A percentile compares a stretch with the other conserved stretches of the same genome.
Evolutionary conservation across 1,140 invertebrate species (phyloP).

Genomic region (Drosophila sturtevanti): DNA sequence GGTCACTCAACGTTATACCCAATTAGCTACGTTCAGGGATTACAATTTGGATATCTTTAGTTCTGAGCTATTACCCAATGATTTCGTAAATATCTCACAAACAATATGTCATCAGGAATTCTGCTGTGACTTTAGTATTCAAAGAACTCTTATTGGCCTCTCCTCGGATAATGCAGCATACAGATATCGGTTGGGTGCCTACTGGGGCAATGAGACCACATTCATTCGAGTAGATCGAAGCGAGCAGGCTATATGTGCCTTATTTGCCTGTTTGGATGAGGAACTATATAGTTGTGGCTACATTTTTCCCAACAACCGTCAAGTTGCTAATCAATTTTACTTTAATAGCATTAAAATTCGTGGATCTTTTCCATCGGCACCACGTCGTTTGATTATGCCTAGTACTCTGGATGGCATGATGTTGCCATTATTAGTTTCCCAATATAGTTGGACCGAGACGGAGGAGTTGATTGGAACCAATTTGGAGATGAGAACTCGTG

Average conservation of each 20-base stretch:
- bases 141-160: conserved; percentile 5
- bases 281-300: conserved; percentile 66
- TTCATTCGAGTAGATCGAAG: conserved; percentile 68
- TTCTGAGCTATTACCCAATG: conserved; percentile 30
- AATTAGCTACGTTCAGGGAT: conserved; percentile 55
- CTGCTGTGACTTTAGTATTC: conserved; percentile 48
- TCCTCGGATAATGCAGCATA: conserved; percentile 25
- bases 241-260: conserved; percentile 80
- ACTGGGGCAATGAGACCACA: conserved; percentile 66
- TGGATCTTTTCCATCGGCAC: conserved; percentile 48
- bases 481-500: too few species aligned
- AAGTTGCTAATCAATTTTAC: conserved; percentile 44
- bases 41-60: conserved; percentile 68
- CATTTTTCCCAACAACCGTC: conserved; percentile 41
- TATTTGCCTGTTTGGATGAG: conserved; percentile 79
- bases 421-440: conserved; percentile 56
- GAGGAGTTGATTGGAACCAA: neutral
- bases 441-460: conserved; percentile 50
- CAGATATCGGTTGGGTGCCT: conserved; percentile 82
- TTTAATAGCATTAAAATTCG: conserved; percentile 55
- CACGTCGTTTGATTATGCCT: conserved; percentile 73
- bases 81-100: conserved; percentile 27
- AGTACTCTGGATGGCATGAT: conserved; percentile 61
- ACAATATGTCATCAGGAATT: conserved; percentile 51
- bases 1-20: conserved; percentile 37